These are phyloP conservation scores for Zaprionus nigranus DNA, from an alignment of 1,140 invertebrate genomes.

Conservation along the genomic window DNA sequence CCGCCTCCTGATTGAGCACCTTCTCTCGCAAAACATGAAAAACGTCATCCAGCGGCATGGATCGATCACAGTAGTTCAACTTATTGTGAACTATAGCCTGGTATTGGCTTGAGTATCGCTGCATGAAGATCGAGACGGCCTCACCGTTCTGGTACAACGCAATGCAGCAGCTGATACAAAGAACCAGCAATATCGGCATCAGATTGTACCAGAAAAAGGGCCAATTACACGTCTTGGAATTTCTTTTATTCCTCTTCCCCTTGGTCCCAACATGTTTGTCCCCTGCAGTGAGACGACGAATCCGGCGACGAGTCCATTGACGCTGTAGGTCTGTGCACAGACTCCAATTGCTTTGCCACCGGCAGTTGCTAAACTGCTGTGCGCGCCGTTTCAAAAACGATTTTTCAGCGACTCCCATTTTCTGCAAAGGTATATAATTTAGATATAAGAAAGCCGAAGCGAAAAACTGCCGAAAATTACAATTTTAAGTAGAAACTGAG, in stretches of 20 bases:
- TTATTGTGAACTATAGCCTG: conserved; percentile 62
- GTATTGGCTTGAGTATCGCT: conserved; percentile 44
- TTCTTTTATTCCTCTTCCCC: not conserved
- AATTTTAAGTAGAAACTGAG: conserved; percentile 16
- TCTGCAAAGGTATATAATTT: conserved; percentile 9
- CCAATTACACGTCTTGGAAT: not conserved
- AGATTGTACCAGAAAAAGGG: conserved; percentile 23
- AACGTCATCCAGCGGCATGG: conserved; percentile 22
- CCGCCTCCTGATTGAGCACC: conserved; percentile 59
- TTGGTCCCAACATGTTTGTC: not conserved
- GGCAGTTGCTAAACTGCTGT: conserved; percentile 4
- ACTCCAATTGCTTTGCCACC: conserved; percentile 19
- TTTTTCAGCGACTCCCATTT: conserved; percentile 35
- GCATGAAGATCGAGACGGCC: conserved; percentile 32
- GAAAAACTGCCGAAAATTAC: conserved; percentile 13
- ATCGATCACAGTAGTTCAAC: conserved; percentile 56
- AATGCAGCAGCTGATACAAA: conserved; percentile 30
- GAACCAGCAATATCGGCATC: conserved; percentile 9
- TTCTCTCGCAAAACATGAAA: conserved; percentile 27
- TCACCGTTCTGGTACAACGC: conserved; percentile 22
- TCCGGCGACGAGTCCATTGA: conserved; percentile 33
- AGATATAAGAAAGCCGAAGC: not conserved
- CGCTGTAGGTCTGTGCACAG: conserved; percentile 39
- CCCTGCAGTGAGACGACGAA: conserved; percentile 27
- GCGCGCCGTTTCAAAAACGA: conserved; percentile 21